These are phyloP conservation scores for Sarcophaga carnaria DNA, from an alignment of 2,888 invertebrate species.

Conservation along the genomic window DNA sequence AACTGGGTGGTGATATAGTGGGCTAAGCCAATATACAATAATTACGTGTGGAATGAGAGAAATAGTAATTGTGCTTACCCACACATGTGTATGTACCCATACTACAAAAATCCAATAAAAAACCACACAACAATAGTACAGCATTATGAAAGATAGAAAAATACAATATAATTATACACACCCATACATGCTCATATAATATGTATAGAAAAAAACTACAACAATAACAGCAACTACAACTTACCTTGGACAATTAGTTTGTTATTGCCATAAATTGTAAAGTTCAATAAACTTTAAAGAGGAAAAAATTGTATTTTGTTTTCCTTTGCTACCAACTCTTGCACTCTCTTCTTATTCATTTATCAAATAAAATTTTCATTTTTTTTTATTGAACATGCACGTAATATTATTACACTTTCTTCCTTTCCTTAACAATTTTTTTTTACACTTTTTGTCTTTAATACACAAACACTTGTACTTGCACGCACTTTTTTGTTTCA, in stretches of 20 bases:
- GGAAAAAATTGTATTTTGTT: neutral
- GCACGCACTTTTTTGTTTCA: neutral
- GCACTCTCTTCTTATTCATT: neutral
- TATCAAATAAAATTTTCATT: conserved; percentile 31
- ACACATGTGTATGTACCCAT: neutral
- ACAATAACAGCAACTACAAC: conserved; percentile 22
- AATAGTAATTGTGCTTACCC: neutral
- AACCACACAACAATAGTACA: conserved; percentile 4
- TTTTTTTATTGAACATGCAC: conserved; percentile 15
- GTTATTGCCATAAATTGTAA: neutral
- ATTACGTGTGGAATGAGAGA: no score
- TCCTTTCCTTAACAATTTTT: neutral
- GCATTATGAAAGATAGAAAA: neutral
- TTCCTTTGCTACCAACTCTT: neutral
- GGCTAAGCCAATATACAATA: no score
- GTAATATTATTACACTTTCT: neutral
- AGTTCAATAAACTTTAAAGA: conserved; percentile 56
- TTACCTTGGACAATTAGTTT: conserved; percentile 58
- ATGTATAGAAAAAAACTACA: neutral
- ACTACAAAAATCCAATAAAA: neutral
- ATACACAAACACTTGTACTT: no score
- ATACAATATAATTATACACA: conserved; percentile 9
- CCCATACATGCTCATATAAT: conserved; percentile 1
- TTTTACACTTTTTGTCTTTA: neutral
- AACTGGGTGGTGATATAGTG: no score